Evolutionary conservation across 2,113 vertebrate genomes (phyloP).

Genomic region (Sarotherodon lohbergeri): DNA sequence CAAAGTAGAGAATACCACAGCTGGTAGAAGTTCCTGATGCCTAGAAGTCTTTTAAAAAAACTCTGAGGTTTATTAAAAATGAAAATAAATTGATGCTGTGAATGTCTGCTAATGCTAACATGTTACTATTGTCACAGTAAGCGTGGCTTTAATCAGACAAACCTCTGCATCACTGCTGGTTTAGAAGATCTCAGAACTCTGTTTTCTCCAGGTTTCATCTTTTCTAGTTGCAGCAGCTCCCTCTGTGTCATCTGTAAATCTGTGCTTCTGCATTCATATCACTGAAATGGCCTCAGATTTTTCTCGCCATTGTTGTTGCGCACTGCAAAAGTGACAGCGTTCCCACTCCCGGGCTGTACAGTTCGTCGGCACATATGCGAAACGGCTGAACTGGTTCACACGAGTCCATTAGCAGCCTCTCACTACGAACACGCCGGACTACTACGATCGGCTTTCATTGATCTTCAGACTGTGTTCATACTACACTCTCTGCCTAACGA

Average conservation of each 20-base stretch:
- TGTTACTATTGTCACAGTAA: neutral
- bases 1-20: neutral
- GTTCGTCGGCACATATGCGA: neutral
- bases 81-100: neutral
- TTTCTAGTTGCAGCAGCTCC: neutral
- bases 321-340: neutral
- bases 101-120: neutral
- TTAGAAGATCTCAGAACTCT: neutral
- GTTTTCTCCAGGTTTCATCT: neutral
- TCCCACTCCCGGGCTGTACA: neutral
- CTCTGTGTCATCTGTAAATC: neutral
- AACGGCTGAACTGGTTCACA: neutral
- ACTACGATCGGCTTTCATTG: neutral
- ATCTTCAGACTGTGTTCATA: neutral
- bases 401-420: neutral
- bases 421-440: neutral
- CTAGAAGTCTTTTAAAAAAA: neutral
- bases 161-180: neutral
- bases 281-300: neutral
- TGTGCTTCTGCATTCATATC: neutral
- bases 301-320: neutral
- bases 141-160: neutral
- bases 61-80: neutral
- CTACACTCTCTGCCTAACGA: neutral
- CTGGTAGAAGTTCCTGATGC: neutral